Percentiles rank a stretch among this genome's conserved stretches.
These are phyloP conservation scores for Thalassophryne amazonica DNA, from an alignment of 2,797 vertebrate genomes.

Conservation along the genomic window DNA sequence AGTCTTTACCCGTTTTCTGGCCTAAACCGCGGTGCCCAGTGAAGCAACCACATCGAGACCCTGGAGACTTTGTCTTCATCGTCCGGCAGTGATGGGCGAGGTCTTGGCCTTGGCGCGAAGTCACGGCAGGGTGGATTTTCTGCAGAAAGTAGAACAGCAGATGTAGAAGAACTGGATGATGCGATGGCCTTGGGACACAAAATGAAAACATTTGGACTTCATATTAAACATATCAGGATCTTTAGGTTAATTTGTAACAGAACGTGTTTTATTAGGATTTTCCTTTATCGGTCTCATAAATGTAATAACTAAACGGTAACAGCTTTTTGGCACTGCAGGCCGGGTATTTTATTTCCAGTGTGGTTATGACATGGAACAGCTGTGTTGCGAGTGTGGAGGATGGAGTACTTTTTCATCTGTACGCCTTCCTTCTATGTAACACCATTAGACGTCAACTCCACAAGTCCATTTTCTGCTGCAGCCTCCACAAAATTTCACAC, in stretches of 20 bases:
- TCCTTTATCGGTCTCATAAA: slow-evolving; percentile 60
- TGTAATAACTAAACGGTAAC: slow-evolving; percentile 52
- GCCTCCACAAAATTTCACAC: slow-evolving; percentile 14
- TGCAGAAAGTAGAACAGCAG: slow-evolving; percentile 24
- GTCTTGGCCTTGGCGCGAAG: slow-evolving; percentile 11
- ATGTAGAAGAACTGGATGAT: background rate
- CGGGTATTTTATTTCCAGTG: slow-evolving; percentile 47
- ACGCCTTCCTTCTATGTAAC: slow-evolving; percentile 34
- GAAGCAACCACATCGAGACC: slow-evolving; percentile 30
- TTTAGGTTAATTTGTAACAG: slow-evolving; percentile 16
- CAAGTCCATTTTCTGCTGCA: slow-evolving; percentile 11
- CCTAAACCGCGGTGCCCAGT: slow-evolving; percentile 44
- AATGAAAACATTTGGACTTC: background rate
- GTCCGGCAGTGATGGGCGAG: slow-evolving; percentile 24
- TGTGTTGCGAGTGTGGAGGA: slow-evolving; percentile 32
- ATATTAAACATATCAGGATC: no score
- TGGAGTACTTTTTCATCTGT: slow-evolving; percentile 21
- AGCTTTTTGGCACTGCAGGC: slow-evolving; percentile 46
- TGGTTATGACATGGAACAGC: slow-evolving; percentile 52
- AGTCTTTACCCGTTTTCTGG: slow-evolving; percentile 39
- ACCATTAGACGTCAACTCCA: slow-evolving; percentile 12
- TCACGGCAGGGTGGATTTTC: slow-evolving; percentile 5
- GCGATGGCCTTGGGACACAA: background rate
- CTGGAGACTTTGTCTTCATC: slow-evolving; percentile 31
- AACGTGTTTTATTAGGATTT: slow-evolving; percentile 53